Evolutionary conservation across 1,140 invertebrate genomes (phyloP).

Genomic region (Penaeus chinensis): DNA sequence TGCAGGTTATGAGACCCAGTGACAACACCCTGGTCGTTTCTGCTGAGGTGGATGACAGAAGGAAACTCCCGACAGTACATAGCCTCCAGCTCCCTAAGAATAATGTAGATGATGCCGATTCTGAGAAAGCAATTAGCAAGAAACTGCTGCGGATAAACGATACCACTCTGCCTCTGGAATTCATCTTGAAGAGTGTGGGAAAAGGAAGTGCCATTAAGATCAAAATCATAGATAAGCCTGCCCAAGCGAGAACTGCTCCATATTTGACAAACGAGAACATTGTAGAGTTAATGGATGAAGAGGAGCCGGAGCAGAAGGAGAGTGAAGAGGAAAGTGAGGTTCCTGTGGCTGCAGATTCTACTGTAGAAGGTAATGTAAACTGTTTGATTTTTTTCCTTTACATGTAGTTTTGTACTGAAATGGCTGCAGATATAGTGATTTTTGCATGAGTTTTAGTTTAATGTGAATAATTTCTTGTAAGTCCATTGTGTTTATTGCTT

Average conservation of each 20-base stretch:
- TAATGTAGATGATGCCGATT: not conserved
- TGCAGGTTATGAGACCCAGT: constrained; percentile 45
- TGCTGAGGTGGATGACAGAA: constrained; percentile 43
- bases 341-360: too few relatives aligned
- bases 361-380: too few relatives aligned
- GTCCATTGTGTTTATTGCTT: too few relatives aligned
- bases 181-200: constrained; percentile 51
- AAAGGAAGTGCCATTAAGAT: constrained; percentile 46
- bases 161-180: constrained; percentile 45
- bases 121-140: constrained; percentile 12
- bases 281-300: constrained; percentile 51
- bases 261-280: constrained; percentile 28
- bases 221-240: constrained; percentile 50
- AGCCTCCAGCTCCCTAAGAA: constrained; percentile 31
- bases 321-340: too few relatives aligned
- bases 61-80: constrained; percentile 46
- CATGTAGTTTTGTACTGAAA: too few relatives aligned
- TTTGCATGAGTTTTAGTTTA: too few relatives aligned
- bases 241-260: constrained; percentile 27
- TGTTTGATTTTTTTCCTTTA: too few relatives aligned
- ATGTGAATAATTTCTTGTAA: too few relatives aligned
- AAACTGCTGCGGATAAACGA: constrained; percentile 51
- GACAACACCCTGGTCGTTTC: constrained; percentile 41
- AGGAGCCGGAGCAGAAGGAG: not conserved
- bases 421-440: too few relatives aligned